phyloP scores from a whole-genome alignment of 2,797 vertebrate genomes.

The Danio kyathit region DNA sequence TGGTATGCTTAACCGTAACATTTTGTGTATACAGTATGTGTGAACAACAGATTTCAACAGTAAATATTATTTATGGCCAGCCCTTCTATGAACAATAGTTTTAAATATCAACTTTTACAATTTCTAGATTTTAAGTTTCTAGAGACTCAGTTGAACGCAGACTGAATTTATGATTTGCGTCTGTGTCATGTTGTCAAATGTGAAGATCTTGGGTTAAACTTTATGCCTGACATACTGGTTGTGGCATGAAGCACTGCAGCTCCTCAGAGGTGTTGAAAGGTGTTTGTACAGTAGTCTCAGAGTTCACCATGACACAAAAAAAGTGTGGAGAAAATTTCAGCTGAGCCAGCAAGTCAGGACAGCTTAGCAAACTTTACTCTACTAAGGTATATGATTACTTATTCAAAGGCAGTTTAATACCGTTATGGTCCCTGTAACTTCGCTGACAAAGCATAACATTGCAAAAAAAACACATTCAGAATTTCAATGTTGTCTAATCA shows the following conservation, averaged over 20 bases:
- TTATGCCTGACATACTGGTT: constrained; percentile 10
- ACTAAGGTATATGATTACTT: not conserved
- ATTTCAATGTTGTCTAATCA: too few relatives aligned
- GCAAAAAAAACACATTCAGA: not conserved
- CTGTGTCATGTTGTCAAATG: not conserved
- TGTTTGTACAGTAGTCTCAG: not conserved
- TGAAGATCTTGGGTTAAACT: not conserved
- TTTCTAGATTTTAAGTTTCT: too few relatives aligned
- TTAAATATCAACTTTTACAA: too few relatives aligned
- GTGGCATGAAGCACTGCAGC: constrained; percentile 3
- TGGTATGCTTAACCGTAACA: too few relatives aligned
- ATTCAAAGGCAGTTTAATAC: not conserved
- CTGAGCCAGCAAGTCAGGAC: not conserved
- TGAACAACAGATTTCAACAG: too few relatives aligned
- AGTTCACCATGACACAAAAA: constrained; percentile 4
- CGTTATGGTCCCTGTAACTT: not conserved
- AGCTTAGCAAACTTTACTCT: not conserved
- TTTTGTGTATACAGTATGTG: too few relatives aligned
- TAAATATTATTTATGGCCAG: too few relatives aligned
- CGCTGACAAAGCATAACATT: not conserved
- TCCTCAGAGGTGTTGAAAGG: not conserved
- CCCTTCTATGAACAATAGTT: too few relatives aligned
- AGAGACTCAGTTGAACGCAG: too few relatives aligned
- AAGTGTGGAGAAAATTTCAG: not conserved
- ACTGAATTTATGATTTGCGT: too few relatives aligned